Base-by-base conservation (phyloP, 1,140 invertebrate genomes). In the Achatina immaculata region DNA sequence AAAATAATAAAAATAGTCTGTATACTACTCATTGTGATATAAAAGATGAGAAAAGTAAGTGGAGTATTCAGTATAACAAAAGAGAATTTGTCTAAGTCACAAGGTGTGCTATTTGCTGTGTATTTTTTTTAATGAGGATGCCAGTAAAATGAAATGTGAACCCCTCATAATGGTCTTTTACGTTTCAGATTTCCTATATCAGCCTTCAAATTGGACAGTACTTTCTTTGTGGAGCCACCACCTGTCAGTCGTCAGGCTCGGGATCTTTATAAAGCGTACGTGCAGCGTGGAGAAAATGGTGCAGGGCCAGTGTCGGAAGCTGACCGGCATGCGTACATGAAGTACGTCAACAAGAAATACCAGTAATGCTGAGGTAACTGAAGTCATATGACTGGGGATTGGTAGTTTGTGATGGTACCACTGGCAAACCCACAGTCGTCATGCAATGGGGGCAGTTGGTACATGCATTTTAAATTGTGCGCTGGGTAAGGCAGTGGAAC, bases 261-360 rank as follows among this genome's bases (percentile, higher is more conserved):
- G 75, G 93, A 93, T 83, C 93, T 95, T 82, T 95, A 95, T 87
- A 91, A 93, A 28, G 93, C 94, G 71, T 95, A 95, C 84, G 92
- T 95, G 14, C 90, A 92, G 62, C 87, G 87, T 76, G 90, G 88
- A 24, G 78, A 78, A 34, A 81, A 88, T 69, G 93, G 93, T 3
- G 91, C 92, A 0, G 81, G 82, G 38, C 65, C 81, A 21, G 78
- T 79, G 9, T 73, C 76, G 31, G 81, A 84, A 9, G 45, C 69
- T 19, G 82, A 84, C 78, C 62, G 69, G 16, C 72, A 62, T n/a
- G 82, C 81, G 31, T 84, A 84, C 40, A 66, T 81, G 42, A 84
- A 84, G 68, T 84, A 84, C 71, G 80, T 84, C 38, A 81, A 81
- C 42, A 76, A 65, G 66, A 84, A 84, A 62, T 83, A 81, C 69